phyloP scores from a whole-genome alignment of 2,113 vertebrate genomes.

The Lampris incognitus region DNA sequence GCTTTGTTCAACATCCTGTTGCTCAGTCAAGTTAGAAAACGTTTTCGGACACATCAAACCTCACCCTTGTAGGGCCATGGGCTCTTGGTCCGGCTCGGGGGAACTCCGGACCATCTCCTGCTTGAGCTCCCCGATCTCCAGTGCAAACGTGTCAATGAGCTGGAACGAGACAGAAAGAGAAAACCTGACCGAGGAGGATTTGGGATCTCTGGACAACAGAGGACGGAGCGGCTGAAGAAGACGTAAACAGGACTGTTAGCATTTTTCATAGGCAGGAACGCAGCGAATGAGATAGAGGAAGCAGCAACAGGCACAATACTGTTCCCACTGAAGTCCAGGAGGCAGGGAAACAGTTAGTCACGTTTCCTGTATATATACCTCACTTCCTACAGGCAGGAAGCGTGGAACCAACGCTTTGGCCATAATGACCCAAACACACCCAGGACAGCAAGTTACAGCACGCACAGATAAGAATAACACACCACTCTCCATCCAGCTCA shows the following conservation, averaged over 20 bases:
- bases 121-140: slow-evolving; percentile 92
- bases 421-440: slow-evolving; percentile 7
- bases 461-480: slow-evolving; percentile 4
- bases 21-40: background rate
- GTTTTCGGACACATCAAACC: background rate
- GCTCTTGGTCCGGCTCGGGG: slow-evolving; percentile 65
- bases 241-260: slow-evolving; percentile 36
- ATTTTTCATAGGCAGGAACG: background rate
- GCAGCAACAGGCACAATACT: background rate
- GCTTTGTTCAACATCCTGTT: background rate
- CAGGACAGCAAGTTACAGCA: background rate
- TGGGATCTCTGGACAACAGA: background rate
- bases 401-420: slow-evolving; percentile 17
- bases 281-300: slow-evolving; percentile 1
- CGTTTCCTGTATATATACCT: slow-evolving; percentile 58
- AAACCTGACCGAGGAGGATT: background rate
- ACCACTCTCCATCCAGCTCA: background rate
- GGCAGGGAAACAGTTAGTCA: slow-evolving; percentile 56
- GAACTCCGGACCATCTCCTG: slow-evolving; percentile 92
- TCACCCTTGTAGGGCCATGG: slow-evolving; percentile 60
- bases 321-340: slow-evolving; percentile 25
- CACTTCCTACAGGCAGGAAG: slow-evolving; percentile 65
- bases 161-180: slow-evolving; percentile 62
- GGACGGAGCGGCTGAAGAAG: background rate
- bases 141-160: slow-evolving; percentile 93